phyloP scores from a whole-genome alignment of 1,140 invertebrate genomes.

The Antheraea mylitta region DNA sequence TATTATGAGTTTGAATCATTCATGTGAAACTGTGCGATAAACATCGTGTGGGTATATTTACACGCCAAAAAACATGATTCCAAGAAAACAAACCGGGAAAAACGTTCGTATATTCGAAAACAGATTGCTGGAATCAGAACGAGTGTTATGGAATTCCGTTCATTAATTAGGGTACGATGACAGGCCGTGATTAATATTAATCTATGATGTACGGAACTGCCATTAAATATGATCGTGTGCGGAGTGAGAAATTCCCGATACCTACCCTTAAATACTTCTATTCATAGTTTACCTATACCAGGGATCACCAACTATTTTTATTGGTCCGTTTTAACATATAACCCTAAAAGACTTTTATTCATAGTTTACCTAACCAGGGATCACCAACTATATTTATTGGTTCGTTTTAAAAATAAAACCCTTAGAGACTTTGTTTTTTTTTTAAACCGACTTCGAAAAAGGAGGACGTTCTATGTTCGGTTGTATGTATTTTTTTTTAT shows the following conservation, averaged over 20 bases:
- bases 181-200: conserved; percentile 29
- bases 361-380: no score
- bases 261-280: not conserved
- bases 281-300: not conserved
- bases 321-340: no score
- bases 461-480: no score
- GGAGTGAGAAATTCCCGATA: conserved; percentile 7
- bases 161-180: conserved; percentile 28
- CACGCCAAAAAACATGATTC: conserved; percentile 11
- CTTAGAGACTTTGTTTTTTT: no score
- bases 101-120: conserved; percentile 13
- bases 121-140: conserved; percentile 22
- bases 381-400: no score
- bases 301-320: no score
- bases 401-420: no score
- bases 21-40: no score
- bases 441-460: no score
- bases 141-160: conserved; percentile 27
- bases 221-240: conserved; percentile 18
- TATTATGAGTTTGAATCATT: no score
- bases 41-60: not conserved
- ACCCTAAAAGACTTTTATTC: no score
- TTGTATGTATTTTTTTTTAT: no score
- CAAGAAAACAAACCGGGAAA: conserved; percentile 10
- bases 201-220: conserved; percentile 23